A percentile compares a stretch with the other conserved stretches of the same genome.
These are phyloP conservation scores for Pterophyllum scalare DNA, from an alignment of 2,113 vertebrate genomes.

Conservation along the genomic window DNA sequence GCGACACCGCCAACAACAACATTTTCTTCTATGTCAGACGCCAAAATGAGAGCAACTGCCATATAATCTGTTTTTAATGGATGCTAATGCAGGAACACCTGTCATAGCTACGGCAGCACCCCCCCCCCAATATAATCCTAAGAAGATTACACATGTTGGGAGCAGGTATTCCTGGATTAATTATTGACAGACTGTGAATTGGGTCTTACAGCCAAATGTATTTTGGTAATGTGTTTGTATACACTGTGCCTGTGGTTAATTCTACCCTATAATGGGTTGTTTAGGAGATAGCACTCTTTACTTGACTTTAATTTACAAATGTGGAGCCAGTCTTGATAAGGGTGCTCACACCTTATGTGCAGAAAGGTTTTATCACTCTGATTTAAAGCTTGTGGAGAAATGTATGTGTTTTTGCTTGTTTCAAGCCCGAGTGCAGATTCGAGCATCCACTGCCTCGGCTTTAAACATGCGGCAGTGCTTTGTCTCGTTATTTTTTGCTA, in stretches of 20 bases:
- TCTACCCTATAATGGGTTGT: constrained; percentile 16
- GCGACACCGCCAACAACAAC: constrained; percentile 46
- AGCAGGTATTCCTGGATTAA: constrained; percentile 94
- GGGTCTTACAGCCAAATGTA: constrained; percentile 37
- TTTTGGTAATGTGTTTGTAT: constrained; percentile 55
- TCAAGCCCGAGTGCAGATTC: neutral
- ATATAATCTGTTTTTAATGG: constrained; percentile 81
- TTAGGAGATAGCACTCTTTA: constrained; percentile 1
- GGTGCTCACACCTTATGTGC: neutral
- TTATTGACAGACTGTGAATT: constrained; percentile 69
- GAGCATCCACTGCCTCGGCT: neutral
- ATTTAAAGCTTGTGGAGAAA: neutral
- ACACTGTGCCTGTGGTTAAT: neutral
- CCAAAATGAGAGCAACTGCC: constrained; percentile 73
- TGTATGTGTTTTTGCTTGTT: neutral
- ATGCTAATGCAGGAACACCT: constrained; percentile 91
- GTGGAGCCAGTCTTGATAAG: neutral
- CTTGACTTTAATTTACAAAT: constrained; percentile 16
- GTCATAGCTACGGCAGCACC: constrained; percentile 89
- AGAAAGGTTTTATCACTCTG: neutral
- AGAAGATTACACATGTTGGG: constrained; percentile 95
- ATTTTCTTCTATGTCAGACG: constrained; percentile 59
- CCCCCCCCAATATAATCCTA: constrained; percentile 89
- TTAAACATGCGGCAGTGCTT: neutral
- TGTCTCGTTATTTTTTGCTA: neutral